Evolutionary conservation across 1,140 invertebrate species (phyloP).

Genomic region (Sycobia sp.): DNA sequence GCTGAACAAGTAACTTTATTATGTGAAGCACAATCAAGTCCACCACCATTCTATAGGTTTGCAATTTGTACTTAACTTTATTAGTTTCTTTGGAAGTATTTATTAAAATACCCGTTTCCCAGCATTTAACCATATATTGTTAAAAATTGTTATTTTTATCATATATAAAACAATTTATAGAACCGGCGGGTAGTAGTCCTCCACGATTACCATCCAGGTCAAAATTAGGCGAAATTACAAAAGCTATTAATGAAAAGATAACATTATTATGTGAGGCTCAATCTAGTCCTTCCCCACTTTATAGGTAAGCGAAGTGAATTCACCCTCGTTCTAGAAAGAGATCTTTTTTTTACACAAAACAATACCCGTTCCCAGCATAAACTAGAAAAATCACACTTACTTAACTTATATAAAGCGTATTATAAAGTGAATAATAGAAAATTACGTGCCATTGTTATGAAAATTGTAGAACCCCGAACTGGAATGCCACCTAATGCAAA

Average conservation of each 20-base stretch:
- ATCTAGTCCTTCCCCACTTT: constrained; percentile 66
- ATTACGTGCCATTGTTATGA: too few species aligned
- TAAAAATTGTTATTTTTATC: neutral
- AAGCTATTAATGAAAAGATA: constrained; percentile 50
- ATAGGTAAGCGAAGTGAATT: constrained; percentile 61
- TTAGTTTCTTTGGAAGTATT: neutral
- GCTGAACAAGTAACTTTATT: constrained; percentile 62
- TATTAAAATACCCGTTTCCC: neutral
- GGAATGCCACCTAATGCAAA: constrained; percentile 61
- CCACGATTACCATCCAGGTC: constrained; percentile 65
- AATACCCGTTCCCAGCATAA: constrained; percentile 27
- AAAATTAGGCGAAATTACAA: constrained; percentile 58
- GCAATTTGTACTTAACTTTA: constrained; percentile 20
- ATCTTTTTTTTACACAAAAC: too few species aligned
- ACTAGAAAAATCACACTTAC: too few species aligned
- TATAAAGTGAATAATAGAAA: too few species aligned
- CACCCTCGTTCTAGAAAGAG: neutral
- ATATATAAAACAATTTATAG: constrained; percentile 49
- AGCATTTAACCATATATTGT: constrained; percentile 12
- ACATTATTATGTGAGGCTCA: constrained; percentile 70
- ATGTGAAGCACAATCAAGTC: constrained; percentile 70
- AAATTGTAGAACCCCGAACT: constrained; percentile 59
- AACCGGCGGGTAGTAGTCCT: constrained; percentile 66
- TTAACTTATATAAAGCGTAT: neutral
- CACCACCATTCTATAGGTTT: constrained; percentile 67